Conservation (phyloP, 2,797 vertebrate genomes). For the Bradypodion pumilum region DNA sequence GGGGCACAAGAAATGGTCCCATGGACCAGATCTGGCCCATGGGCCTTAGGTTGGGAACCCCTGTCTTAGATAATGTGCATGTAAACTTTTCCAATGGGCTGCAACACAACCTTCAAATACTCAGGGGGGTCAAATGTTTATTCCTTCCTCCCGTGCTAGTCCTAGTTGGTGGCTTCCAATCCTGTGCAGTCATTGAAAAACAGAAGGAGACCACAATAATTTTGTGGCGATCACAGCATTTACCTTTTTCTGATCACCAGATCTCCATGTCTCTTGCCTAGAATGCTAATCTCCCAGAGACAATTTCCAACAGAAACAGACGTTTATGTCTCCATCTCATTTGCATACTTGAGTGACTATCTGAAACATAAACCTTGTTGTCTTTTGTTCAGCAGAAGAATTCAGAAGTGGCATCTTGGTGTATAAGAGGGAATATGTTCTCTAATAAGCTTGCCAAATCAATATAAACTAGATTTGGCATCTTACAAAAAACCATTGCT, state of each 20-base stretch:
- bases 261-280: not conserved
- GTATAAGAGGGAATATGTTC: not conserved
- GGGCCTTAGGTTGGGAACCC: too few species aligned
- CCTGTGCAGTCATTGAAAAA: not conserved
- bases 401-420: conserved; percentile 9
- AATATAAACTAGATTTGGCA: conserved; percentile 12
- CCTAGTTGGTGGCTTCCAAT: not conserved
- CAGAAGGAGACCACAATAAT: not conserved
- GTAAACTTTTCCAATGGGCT: not conserved
- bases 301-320: not conserved
- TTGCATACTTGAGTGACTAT: not conserved
- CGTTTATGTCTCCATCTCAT: not conserved
- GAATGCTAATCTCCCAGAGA: not conserved
- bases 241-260: not conserved
- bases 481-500: not conserved
- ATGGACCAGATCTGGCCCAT: too few species aligned
- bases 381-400: conserved; percentile 1
- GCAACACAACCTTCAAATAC: not conserved
- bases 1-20: too few species aligned
- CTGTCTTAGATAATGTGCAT: not conserved
- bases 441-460: conserved; percentile 3
- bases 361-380: conserved; percentile 11
- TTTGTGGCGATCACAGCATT: too few species aligned
- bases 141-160: too few species aligned
- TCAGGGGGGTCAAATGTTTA: not conserved